Conservation (phyloP, 2,888 invertebrate genomes). For the Zhengitettix transpicula region DNA sequence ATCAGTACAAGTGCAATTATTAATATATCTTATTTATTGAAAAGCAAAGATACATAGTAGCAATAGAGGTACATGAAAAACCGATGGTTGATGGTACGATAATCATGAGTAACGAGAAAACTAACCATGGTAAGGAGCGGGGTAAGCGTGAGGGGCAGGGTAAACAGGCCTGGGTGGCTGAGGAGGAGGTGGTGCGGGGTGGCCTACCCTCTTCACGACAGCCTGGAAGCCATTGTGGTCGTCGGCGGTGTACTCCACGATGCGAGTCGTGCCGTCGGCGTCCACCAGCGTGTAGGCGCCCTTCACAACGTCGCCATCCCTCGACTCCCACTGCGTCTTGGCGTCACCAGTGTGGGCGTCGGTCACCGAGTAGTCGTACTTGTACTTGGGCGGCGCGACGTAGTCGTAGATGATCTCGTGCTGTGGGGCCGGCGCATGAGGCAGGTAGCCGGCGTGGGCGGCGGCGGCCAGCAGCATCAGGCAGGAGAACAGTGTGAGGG, state of each 20-base stretch:
- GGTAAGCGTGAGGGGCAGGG: neutral
- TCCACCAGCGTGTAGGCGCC: neutral
- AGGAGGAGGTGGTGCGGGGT: slow-evolving; percentile 1
- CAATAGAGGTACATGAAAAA: too few species aligned
- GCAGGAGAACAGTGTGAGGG: neutral
- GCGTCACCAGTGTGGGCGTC: neutral
- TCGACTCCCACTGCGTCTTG: neutral
- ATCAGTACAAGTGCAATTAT: too few species aligned
- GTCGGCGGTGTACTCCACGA: slow-evolving; percentile 18
- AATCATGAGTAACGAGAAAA: too few species aligned
- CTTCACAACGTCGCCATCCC: neutral
- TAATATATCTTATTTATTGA: too few species aligned
- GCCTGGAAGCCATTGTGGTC: slow-evolving; percentile 18
- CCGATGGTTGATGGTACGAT: too few species aligned
- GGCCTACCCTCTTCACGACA: slow-evolving; percentile 15
- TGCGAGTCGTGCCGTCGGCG: slow-evolving; percentile 1
- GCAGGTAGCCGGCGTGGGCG: neutral
- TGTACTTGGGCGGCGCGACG: neutral
- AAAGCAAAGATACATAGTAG: too few species aligned
- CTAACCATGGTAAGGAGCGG: neutral
- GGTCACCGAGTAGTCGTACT: neutral
- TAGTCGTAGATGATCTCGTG: neutral
- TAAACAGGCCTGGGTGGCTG: neutral
- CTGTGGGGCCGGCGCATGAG: neutral
- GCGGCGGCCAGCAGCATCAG: neutral